Percentiles rank a stretch among this genome's conserved stretches.
Evolutionary conservation across 2,888 invertebrate species (phyloP).

Genomic region (Anticlea derivata): DNA sequence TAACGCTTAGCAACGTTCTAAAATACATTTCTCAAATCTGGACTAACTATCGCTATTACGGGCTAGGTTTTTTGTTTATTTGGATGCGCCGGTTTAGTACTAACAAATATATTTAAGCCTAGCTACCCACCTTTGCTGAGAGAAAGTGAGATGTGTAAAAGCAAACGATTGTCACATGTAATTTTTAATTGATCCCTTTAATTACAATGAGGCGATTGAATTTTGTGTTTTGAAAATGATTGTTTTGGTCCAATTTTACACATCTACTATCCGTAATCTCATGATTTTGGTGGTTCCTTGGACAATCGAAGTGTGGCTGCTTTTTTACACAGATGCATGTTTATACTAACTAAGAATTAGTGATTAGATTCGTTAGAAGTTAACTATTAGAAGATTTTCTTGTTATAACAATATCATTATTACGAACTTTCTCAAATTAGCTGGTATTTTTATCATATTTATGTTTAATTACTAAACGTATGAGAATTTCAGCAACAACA

Average conservation of each 20-base stretch:
- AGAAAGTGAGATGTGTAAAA: constrained; percentile 12
- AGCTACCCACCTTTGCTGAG: constrained; percentile 10
- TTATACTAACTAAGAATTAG: constrained; percentile 17
- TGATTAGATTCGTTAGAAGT: no score
- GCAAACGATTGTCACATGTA: constrained; percentile 1
- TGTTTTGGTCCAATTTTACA: no score
- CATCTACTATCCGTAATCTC: constrained; percentile 21
- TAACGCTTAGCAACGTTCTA: constrained; percentile 76
- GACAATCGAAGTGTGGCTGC: constrained; percentile 32
- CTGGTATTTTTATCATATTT: no score
- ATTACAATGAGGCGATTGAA: no score
- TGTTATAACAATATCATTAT: no score
- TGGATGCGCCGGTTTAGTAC: constrained; percentile 45
- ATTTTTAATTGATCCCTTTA: no score
- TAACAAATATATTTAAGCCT: constrained; percentile 34
- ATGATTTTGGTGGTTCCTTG: constrained; percentile 35
- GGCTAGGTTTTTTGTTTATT: constrained; percentile 64
- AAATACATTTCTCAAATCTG: constrained; percentile 83
- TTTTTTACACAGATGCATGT: constrained; percentile 33
- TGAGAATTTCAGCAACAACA: no score
- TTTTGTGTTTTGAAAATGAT: no score
- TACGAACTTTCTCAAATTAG: no score
- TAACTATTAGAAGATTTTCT: no score
- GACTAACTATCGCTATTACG: constrained; percentile 78
- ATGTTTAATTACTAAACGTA: no score